These are phyloP conservation scores for Neodiprion virginianus DNA, from an alignment of 1,140 invertebrate species.

Conservation along the genomic window DNA sequence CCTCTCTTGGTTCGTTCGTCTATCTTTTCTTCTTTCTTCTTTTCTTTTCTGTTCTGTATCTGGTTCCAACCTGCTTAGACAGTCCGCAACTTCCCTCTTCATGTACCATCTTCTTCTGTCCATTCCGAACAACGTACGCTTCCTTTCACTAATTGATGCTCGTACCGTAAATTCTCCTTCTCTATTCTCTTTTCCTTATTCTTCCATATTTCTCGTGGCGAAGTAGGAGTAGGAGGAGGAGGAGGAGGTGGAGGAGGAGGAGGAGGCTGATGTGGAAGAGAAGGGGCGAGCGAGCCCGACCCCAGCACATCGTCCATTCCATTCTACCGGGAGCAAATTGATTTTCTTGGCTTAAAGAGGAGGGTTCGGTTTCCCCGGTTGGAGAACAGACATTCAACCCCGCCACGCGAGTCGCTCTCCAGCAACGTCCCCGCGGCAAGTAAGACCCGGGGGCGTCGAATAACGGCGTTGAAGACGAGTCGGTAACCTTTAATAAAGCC, in stretches of 20 bases:
- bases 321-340: constrained; percentile 2
- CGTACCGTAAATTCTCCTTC: too few relatives aligned
- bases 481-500: too few relatives aligned
- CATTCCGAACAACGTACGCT: too few relatives aligned
- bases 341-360: constrained; percentile 1
- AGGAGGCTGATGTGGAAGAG: background rate
- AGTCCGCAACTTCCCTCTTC: background rate
- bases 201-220: background rate
- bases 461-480: too few relatives aligned
- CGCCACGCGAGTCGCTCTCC: too few relatives aligned
- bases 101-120: background rate
- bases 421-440: too few relatives aligned
- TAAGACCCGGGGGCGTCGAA: too few relatives aligned
- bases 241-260: background rate
- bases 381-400: too few relatives aligned
- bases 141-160: too few relatives aligned
- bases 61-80: too few relatives aligned
- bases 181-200: background rate
- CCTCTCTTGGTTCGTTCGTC: too few relatives aligned
- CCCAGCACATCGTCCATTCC: background rate
- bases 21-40: background rate
- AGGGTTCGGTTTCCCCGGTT: background rate
- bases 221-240: background rate
- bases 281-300: background rate
- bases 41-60: background rate